phyloP scores from a whole-genome alignment of 2,113 vertebrate genomes.

The Thalassoma bifasciatum region DNA sequence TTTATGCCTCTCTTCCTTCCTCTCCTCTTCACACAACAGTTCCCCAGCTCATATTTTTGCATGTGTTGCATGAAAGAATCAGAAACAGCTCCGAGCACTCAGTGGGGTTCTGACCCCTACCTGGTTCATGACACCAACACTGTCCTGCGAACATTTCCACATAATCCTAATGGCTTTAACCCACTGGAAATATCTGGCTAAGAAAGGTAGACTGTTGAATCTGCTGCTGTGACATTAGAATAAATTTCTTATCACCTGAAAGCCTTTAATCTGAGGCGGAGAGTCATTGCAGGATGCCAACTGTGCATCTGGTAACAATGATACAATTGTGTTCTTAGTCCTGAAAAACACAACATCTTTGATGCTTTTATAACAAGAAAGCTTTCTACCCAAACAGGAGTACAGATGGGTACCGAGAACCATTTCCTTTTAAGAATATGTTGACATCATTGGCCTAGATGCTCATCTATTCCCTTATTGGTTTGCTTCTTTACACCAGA shows the following conservation, averaged over 20 bases:
- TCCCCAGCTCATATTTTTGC: conserved; percentile 8
- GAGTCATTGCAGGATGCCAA: not conserved
- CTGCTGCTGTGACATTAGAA: not conserved
- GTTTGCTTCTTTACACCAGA: too few species aligned
- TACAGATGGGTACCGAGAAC: too few species aligned
- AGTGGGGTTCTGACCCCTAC: not conserved
- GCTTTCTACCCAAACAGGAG: too few species aligned
- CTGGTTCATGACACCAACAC: not conserved
- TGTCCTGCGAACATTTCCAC: not conserved
- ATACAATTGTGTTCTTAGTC: too few species aligned
- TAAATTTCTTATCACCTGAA: not conserved
- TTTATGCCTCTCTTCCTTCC: not conserved
- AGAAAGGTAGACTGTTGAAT: not conserved
- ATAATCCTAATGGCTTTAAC: not conserved
- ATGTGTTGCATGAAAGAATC: conserved; percentile 8
- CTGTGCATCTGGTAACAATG: not conserved
- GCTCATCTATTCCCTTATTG: too few species aligned
- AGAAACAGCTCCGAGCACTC: not conserved
- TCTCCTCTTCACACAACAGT: not conserved
- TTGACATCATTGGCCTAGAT: too few species aligned
- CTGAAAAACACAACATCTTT: not conserved
- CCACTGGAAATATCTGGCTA: not conserved
- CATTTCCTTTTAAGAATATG: too few species aligned
- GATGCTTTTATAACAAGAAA: not conserved
- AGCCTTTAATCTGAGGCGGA: not conserved